Percentiles rank a stretch among this genome's conserved stretches.
Conservation (phyloP, 2,797 vertebrate genomes). For the Acipenser transmontanus region DNA sequence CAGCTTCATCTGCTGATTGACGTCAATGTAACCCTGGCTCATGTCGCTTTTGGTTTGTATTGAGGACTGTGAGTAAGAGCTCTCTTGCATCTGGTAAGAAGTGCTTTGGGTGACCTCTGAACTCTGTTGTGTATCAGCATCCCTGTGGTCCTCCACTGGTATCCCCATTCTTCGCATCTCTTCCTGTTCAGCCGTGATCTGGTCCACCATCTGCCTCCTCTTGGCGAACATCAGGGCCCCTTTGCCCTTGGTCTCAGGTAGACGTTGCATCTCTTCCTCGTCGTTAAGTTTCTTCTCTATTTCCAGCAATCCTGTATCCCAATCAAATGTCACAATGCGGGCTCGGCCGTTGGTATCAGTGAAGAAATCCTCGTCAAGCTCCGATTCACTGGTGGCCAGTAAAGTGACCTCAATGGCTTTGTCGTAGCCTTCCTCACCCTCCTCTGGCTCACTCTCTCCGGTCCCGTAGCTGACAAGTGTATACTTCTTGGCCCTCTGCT, state of each 20-base stretch:
- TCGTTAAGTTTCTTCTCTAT: conserved; percentile 72
- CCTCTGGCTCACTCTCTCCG: conserved; percentile 74
- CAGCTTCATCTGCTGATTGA: conserved; percentile 57
- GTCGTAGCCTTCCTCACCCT: conserved; percentile 42
- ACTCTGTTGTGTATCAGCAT: conserved; percentile 21
- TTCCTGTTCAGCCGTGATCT: conserved; percentile 85
- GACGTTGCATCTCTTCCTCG: conserved; percentile 74
- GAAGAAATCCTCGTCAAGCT: conserved; percentile 74
- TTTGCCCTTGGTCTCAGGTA: conserved; percentile 88
- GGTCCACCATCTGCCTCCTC: conserved; percentile 84
- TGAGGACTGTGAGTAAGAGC: conserved; percentile 48
- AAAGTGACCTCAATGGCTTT: conserved; percentile 71
- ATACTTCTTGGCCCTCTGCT: conserved; percentile 89
- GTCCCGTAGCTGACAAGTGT: conserved; percentile 98
- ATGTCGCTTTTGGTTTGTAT: too few species aligned
- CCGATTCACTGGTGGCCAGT: conserved; percentile 66
- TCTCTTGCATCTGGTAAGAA: conserved; percentile 36
- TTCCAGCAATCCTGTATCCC: conserved; percentile 81
- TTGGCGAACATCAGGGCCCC: conserved; percentile 93
- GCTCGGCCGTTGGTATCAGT: conserved; percentile 60
- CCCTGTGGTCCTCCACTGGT: conserved; percentile 54
- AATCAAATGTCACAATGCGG: conserved; percentile 72
- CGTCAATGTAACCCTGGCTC: conserved; percentile 70
- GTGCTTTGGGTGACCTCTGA: conserved; percentile 32
- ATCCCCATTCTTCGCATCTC: conserved; percentile 66